phyloP scores from a whole-genome alignment of 2,888 invertebrate species.

The Phyllotreta cruciferae region DNA sequence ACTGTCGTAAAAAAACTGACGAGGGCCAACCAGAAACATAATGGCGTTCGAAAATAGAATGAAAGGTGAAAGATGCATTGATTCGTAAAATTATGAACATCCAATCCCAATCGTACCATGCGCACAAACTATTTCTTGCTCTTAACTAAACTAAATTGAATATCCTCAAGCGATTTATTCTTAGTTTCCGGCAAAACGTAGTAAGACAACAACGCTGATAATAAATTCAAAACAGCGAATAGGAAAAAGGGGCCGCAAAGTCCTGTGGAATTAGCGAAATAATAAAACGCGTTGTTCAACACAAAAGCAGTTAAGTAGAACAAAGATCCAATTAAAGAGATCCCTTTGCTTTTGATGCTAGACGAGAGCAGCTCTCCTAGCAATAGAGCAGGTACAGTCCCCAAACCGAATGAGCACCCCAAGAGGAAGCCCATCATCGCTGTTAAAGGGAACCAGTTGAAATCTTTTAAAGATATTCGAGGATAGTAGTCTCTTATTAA shows the following conservation, averaged over 20 bases:
- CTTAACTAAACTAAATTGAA: constrained; percentile 41
- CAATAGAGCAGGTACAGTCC: constrained; percentile 49
- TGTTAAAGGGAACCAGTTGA: constrained; percentile 49
- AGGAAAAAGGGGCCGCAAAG: constrained; percentile 41
- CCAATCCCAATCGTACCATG: too few species aligned
- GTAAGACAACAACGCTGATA: constrained; percentile 12
- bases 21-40: too few species aligned
- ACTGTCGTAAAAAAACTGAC: too few species aligned
- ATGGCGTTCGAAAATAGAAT: too few species aligned
- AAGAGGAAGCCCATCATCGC: constrained; percentile 43
- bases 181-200: constrained; percentile 52
- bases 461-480: constrained; percentile 33
- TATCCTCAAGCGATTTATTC: constrained; percentile 53
- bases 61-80: too few species aligned
- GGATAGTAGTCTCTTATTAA: constrained; percentile 44
- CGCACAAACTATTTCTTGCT: too few species aligned
- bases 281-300: constrained; percentile 50
- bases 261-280: constrained; percentile 47
- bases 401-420: constrained; percentile 41
- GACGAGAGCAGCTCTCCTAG: constrained; percentile 51
- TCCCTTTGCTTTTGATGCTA: constrained; percentile 48
- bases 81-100: too few species aligned
- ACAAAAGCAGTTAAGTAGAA: constrained; percentile 4
- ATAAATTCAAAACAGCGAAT: constrained; percentile 20
- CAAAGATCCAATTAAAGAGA: constrained; percentile 30